Evolutionary conservation across 2,113 vertebrate genomes (phyloP).

Genomic region (Herpetotheres cachinnans): DNA sequence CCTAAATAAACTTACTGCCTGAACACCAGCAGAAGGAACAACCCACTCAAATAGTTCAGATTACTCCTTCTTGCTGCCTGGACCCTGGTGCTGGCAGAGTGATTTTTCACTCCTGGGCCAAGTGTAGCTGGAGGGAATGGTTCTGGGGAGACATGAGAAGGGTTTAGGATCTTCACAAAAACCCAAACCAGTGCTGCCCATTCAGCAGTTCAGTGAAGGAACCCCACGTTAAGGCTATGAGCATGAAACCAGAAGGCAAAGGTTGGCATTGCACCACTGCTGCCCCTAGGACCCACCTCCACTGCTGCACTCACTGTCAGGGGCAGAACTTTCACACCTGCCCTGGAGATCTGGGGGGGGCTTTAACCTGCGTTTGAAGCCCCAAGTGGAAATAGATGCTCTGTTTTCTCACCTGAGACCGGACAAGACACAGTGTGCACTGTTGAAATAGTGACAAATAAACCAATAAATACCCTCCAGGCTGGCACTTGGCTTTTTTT

Average conservation of each 20-base stretch:
- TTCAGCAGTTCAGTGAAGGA: neutral
- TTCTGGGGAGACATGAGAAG: neutral
- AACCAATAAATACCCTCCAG: neutral
- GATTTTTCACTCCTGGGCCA: neutral
- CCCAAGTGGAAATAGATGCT: neutral
- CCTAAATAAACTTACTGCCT: neutral
- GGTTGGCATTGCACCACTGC: neutral
- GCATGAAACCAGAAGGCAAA: neutral
- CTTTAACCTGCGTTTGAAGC: neutral
- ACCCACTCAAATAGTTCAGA: neutral
- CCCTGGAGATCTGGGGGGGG: neutral
- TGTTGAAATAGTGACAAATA: neutral
- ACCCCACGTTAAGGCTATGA: neutral
- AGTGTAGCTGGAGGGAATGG: neutral
- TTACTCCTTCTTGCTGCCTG: neutral
- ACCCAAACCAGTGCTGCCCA: neutral
- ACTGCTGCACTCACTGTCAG: accelerated
- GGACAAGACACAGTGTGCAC: neutral
- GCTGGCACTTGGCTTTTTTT: neutral
- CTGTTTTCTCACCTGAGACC: neutral
- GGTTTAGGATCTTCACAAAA: neutral
- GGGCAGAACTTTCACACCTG: neutral
- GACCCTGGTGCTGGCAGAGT: neutral
- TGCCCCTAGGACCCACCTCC: neutral
- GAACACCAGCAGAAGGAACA: neutral